Conservation (phyloP, 2,888 invertebrate species). For the Melinaea menophilus region DNA sequence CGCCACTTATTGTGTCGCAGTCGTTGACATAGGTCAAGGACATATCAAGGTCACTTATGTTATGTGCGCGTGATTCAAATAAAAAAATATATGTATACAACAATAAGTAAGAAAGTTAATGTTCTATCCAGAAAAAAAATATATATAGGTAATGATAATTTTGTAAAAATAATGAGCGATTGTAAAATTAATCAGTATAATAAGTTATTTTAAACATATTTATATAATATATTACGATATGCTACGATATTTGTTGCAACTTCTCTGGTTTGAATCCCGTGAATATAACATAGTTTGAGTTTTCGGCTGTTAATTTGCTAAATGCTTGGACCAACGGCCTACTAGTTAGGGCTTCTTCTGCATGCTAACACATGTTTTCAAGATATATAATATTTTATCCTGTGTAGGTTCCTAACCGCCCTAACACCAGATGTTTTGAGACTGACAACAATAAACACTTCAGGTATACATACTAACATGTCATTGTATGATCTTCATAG, state of each 20-base stretch:
- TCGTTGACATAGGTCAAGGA: constrained; percentile 36
- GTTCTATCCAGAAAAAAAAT: neutral
- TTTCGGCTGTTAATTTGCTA: constrained; percentile 48
- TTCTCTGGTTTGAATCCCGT: constrained; percentile 18
- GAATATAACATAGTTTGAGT: constrained; percentile 35
- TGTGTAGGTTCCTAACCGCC: constrained; percentile 77
- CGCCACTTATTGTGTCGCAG: constrained; percentile 64
- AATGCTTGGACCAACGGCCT: constrained; percentile 73
- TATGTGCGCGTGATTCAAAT: constrained; percentile 32
- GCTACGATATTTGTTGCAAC: neutral
- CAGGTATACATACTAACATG: constrained; percentile 67
- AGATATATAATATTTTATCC: constrained; percentile 34
- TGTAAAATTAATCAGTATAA: too few species aligned
- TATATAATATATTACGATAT: too few species aligned
- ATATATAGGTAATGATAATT: neutral
- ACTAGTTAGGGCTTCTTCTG: constrained; percentile 28
- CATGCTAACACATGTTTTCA: constrained; percentile 27
- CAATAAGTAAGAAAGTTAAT: neutral
- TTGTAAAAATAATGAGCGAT: too few species aligned
- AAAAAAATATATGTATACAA: neutral
- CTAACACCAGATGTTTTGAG: constrained; percentile 76
- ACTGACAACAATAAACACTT: constrained; percentile 75
- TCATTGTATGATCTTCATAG: constrained; percentile 44
- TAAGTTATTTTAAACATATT: too few species aligned
- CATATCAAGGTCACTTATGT: constrained; percentile 44